Percentiles rank a stretch among this genome's conserved stretches.
Conservation (phyloP, 2,797 vertebrate genomes). For the Potorous gilbertii region DNA sequence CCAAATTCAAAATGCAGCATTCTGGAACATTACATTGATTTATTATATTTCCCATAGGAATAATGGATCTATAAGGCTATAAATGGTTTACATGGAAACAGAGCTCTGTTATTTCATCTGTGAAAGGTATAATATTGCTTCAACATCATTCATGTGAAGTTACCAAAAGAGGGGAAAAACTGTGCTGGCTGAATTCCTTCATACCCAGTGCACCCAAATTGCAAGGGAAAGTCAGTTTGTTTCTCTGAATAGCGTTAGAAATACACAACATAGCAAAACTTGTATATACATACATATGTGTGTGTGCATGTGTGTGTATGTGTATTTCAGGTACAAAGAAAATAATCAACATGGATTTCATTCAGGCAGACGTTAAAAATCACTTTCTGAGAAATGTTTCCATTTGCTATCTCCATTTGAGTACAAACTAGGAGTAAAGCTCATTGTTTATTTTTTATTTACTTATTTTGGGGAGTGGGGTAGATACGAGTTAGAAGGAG, state of each 20-base stretch:
- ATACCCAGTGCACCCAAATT: not conserved
- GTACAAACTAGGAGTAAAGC: no score
- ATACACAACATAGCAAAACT: conserved; percentile 9
- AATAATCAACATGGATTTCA: not conserved
- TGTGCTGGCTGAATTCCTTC: not conserved
- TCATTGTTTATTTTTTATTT: not conserved
- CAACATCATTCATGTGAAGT: not conserved
- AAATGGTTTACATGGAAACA: rapidly evolving
- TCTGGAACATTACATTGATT: rapidly evolving
- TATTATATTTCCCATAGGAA: not conserved
- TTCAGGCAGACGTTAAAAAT: not conserved
- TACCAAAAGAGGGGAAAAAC: not conserved
- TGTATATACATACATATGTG: not conserved
- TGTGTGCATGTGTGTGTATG: not conserved
- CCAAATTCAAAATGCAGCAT: not conserved
- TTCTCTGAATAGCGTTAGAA: conserved; percentile 22
- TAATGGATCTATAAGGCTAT: not conserved
- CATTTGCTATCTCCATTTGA: not conserved
- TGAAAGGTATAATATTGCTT: rapidly evolving
- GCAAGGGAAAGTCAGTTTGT: not conserved
- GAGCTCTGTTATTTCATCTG: not conserved
- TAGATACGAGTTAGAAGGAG: not conserved
- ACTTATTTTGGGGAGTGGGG: rapidly evolving
- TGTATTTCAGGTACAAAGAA: not conserved
- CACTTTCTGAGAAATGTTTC: not conserved